Evolutionary conservation across 2,113 vertebrate genomes (phyloP), one percentile per base, ranked within the genome.

Genomic region (Pelecanus crispus): DNA sequence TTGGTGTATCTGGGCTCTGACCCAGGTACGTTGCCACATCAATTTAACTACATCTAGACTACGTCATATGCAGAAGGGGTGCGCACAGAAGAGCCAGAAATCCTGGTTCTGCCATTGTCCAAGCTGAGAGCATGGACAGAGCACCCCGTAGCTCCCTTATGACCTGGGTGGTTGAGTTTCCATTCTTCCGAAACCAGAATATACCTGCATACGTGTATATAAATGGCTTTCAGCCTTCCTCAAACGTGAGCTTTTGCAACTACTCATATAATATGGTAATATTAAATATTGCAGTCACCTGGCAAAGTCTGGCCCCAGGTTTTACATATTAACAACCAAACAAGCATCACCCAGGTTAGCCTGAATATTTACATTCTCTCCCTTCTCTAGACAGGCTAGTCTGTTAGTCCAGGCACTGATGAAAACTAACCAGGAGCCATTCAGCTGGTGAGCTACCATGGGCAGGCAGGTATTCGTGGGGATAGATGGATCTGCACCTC

Each of bases 391-490:
- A 22, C 21, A n/a, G 38, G 7, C 29, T n/a, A n/a, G n/a, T 24
- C 15, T 21, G 21, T 22, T 38, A 15, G 18, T 28, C 28, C 4
- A 21, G 63, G 28, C 34, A 36, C 20, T 77, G 73, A 68, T 63
- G 68, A 45, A 40, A n/a, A 11, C 42, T 44, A 50, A 42, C 34
- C 19, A 36, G 85, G 50, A 74, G 50, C 66, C 6, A 2, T 38
- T 45, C 21, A 7, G 18, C 0, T 0, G 13, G 18, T 34, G 55
- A 81, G 49, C 29, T 52, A 22, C 45, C 15, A 2, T 3, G 36
- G 42, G 36, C 61, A 78, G 28, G 20, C 59, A 59, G 56, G 38
- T 34, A 59, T 36, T 61, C 0, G 1, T 56, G 86, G 36, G 44
- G 6, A 22, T 34, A 45, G 7, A 18, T 38, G 58, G 36, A 14